These are phyloP conservation scores for Ictidomys tridecemlineatus DNA, from an alignment of 2,113 vertebrate species.

Conservation along the genomic window DNA sequence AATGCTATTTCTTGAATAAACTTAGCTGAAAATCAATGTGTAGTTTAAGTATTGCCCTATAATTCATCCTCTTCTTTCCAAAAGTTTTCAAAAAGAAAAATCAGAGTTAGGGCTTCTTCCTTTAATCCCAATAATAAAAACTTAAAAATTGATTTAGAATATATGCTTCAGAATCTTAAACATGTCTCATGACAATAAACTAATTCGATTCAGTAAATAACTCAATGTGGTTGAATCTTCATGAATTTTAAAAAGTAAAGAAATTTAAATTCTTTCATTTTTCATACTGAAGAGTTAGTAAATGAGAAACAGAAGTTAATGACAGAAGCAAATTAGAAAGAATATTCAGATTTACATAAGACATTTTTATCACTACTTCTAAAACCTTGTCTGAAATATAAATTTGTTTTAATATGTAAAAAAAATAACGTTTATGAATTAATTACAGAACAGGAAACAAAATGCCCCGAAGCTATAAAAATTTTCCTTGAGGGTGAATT, in stretches of 20 bases:
- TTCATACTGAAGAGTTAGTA: neutral
- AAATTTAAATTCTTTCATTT: neutral
- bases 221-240: neutral
- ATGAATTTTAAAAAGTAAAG: neutral
- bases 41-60: neutral
- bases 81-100: neutral
- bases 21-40: neutral
- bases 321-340: conserved; percentile 23
- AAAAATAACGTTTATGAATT: conserved; percentile 15
- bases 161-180: neutral
- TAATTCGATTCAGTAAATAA: neutral
- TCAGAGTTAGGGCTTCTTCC: neutral
- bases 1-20: neutral
- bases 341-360: neutral
- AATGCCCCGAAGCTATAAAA: neutral
- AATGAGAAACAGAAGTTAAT: neutral
- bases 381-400: neutral
- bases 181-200: neutral
- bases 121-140: neutral
- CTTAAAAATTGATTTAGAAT: neutral
- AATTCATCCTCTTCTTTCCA: neutral
- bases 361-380: neutral
- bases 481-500: neutral
- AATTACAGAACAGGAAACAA: conserved; percentile 16
- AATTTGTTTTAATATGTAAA: conserved; percentile 22